Conservation (phyloP, 1,140 invertebrate genomes). For the Drosophila quadrilineata region DNA sequence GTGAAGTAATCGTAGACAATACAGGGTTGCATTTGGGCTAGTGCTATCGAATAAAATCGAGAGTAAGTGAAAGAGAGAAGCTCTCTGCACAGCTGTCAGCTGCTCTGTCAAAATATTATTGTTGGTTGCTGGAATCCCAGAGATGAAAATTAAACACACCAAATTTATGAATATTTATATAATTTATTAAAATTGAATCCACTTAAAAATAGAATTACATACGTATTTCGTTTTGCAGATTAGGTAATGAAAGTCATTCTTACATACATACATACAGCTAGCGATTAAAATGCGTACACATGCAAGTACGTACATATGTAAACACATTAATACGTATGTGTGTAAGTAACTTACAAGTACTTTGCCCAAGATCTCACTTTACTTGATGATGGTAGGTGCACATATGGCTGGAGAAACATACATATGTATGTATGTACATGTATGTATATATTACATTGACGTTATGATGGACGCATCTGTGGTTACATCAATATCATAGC, state of each 20-base stretch:
- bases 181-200: conserved; percentile 43
- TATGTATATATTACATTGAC: background rate
- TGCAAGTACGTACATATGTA: conserved; percentile 18
- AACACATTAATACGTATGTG: no score
- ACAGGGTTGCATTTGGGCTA: conserved; percentile 27
- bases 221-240: conserved; percentile 37
- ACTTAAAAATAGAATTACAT: conserved; percentile 39
- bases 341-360: conserved; percentile 39
- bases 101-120: no score
- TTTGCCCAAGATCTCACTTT: conserved; percentile 19
- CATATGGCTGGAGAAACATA: conserved; percentile 28
- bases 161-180: conserved; percentile 29
- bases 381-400: conserved; percentile 9
- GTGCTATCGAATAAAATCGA: no score
- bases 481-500: no score
- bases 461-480: no score
- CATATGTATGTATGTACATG: conserved; percentile 17
- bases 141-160: background rate
- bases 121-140: no score
- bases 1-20: conserved; percentile 2
- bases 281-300: no score
- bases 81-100: no score
- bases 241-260: conserved; percentile 33
- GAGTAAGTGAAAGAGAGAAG: no score
- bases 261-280: conserved; percentile 17